These are phyloP conservation scores for Salvelinus sp. DNA, from an alignment of 2,113 vertebrate species.

Conservation along the genomic window DNA sequence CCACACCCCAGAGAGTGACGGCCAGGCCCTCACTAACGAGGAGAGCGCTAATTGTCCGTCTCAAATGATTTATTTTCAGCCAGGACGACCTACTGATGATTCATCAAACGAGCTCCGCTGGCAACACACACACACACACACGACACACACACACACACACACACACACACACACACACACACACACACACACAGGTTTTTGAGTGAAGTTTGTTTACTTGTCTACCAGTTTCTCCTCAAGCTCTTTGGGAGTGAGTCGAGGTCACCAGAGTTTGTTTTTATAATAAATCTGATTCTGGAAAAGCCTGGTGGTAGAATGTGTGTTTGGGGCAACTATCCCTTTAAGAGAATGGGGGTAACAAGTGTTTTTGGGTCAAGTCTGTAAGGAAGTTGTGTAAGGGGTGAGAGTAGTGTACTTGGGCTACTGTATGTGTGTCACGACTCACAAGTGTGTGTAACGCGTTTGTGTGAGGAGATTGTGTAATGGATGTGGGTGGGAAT, in stretches of 20 bases:
- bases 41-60: conserved; percentile 48
- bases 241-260: conserved; percentile 21
- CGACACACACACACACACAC: too few relatives aligned
- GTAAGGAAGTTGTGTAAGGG: too few relatives aligned
- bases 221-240: conserved; percentile 50
- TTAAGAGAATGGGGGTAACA: too few relatives aligned
- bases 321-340: too few relatives aligned
- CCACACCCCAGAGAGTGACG: conserved; percentile 22
- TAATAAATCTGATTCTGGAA: too few relatives aligned
- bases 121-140: not conserved
- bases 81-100: conserved; percentile 48
- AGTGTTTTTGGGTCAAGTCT: too few relatives aligned
- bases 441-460: too few relatives aligned
- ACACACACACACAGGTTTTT: not conserved
- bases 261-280: too few relatives aligned
- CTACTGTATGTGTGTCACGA: too few relatives aligned
- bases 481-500: not conserved
- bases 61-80: conserved; percentile 54
- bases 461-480: not conserved
- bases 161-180: too few relatives aligned
- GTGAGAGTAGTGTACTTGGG: too few relatives aligned
- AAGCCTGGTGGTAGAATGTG: too few relatives aligned
- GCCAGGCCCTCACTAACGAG: conserved; percentile 25
- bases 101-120: not conserved
- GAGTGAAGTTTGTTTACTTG: not conserved